These are phyloP conservation scores for Graptemys geographica DNA, from an alignment of 2,797 vertebrate genomes.

Conservation along the genomic window DNA sequence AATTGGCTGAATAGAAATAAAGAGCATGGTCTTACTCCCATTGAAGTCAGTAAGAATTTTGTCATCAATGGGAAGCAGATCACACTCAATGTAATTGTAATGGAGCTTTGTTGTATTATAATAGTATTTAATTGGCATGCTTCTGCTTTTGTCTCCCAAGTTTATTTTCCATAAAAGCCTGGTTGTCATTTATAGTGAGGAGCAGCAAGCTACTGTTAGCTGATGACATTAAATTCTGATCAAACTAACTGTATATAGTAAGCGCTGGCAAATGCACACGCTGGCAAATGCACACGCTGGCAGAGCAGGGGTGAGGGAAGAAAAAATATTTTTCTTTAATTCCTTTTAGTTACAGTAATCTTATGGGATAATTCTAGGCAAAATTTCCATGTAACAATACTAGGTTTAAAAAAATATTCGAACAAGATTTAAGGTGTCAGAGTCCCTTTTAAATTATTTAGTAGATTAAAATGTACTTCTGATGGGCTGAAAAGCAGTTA, in stretches of 20 bases:
- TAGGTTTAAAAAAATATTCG: neutral
- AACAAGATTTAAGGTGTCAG: neutral
- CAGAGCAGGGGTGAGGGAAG: neutral
- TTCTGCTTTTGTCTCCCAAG: neutral
- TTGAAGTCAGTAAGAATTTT: neutral
- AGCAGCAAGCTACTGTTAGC: neutral
- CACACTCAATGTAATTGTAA: neutral
- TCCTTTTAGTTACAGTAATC: neutral
- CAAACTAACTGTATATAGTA: neutral
- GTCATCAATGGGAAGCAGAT: neutral
- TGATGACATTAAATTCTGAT: neutral
- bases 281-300: neutral
- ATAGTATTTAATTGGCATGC: neutral
- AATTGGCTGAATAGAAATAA: neutral
- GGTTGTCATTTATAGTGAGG: neutral
- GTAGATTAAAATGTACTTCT: neutral
- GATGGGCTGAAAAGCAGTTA: neutral
- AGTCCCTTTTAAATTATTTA: neutral
- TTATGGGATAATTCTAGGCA: neutral
- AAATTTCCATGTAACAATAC: neutral
- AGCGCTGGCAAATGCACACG: neutral
- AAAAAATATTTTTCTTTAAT: neutral
- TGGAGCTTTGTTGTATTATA: neutral
- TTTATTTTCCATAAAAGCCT: neutral
- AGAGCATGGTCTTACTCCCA: neutral